Base-by-base conservation (phyloP, 2,797 vertebrate species). In the Peromyscus aztecus region DNA sequence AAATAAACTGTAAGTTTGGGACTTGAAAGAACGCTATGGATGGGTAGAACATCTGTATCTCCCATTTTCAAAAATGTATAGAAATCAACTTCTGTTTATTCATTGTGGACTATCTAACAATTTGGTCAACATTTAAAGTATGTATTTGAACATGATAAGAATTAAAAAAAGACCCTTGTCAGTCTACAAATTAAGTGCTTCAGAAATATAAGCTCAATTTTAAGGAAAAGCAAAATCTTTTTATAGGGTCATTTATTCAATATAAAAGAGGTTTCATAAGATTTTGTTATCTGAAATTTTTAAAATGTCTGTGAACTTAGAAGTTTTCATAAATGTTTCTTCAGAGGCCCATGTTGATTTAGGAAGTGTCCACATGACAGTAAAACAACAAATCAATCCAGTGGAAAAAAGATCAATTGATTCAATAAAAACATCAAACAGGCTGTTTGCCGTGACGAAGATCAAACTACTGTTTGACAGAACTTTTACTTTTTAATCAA, bases 341-440 rank as follows among this genome's bases (percentile, higher is more conserved):
- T n/a, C 40, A 76, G 61, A 87, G 27, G 52, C 37, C 86, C 40
- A 40, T 89, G 92, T 97, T 97, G 97, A 95, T 93, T 97, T 97
- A 97, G 94, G 65, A 97, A 93, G 94, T 86, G 77, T 93, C 90
- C 92, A 96, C 95, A 95, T 94, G 95, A 95, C 88, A 80, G 95
- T 85, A 86, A 97, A 97, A 95, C 84, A 96, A 89, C 90, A 67
- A 97, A 97, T 98, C 97, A 97, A 96, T 98, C 97, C 81, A 90
- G 89, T 61, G 37, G 24, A 59, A 76, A 93, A 92, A 97, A 96
- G 97, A 97, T 98, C 97, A 97, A 98, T 98, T 90, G 95, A 96
- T 94, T 98, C 97, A 97, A 97, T 97, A 96, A 96, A 98, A 98
- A 97, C 96, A 98, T 98, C 97, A 97, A 97, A 98, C 92, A 97